Evolutionary conservation across 2,797 vertebrate species (phyloP).

Genomic region (Columba guinea): DNA sequence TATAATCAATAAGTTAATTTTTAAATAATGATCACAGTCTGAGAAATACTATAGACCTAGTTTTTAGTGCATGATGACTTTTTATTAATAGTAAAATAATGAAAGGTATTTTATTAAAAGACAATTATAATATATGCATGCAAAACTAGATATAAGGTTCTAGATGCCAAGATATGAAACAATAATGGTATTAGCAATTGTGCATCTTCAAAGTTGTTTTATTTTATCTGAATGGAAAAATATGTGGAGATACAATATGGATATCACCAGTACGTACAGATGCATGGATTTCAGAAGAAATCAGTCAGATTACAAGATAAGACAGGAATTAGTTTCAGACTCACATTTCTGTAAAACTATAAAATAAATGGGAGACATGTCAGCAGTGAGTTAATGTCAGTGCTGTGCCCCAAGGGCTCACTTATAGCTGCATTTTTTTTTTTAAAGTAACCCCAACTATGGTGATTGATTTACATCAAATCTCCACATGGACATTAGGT

Average conservation of each 20-base stretch:
- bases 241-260: accelerated
- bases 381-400: neutral
- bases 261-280: neutral
- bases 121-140: neutral
- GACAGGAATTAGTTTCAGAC: neutral
- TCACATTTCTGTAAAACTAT: neutral
- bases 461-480: neutral
- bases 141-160: neutral
- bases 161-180: neutral
- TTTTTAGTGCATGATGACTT: neutral
- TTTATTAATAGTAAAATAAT: neutral
- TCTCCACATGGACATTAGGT: neutral
- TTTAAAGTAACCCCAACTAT: neutral
- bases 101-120: neutral
- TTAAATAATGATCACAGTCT: neutral
- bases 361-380: neutral
- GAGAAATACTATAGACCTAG: neutral
- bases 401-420: neutral
- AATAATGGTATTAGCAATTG: neutral
- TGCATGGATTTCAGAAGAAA: neutral
- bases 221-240: neutral
- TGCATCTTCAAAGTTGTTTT: neutral
- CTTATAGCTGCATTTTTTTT: neutral
- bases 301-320: neutral
- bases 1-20: neutral